Evolutionary conservation across 2,797 vertebrate genomes (phyloP).

Genomic region (Lacerta bilineata): DNA sequence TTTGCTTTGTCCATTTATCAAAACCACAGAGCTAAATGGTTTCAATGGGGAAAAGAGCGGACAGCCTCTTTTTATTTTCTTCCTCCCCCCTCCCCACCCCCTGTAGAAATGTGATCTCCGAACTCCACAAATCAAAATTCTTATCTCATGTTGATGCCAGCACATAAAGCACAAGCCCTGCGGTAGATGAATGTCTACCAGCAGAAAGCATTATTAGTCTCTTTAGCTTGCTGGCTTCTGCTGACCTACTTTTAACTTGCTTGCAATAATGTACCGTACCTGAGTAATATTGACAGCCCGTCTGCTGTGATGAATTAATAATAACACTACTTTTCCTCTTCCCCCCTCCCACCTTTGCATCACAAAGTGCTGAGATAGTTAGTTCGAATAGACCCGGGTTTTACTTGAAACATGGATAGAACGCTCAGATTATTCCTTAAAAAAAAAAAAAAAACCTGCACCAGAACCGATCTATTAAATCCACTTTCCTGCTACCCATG

Average conservation of each 20-base stretch:
- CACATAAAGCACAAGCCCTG: conserved; percentile 66
- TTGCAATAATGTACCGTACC: conserved; percentile 65
- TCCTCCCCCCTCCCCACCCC: conserved; percentile 25
- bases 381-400: conserved; percentile 66
- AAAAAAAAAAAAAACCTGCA: conserved; percentile 35
- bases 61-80: conserved; percentile 9
- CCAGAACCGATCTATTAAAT: conserved; percentile 1
- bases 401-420: conserved; percentile 54
- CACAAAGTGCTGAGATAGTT: conserved; percentile 59
- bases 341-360: background rate
- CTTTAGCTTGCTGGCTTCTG: conserved; percentile 63
- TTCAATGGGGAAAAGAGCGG: conserved; percentile 38
- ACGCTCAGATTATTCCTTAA: conserved; percentile 51
- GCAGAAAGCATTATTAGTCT: conserved; percentile 70
- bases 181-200: conserved; percentile 71
- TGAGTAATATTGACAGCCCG: conserved; percentile 69
- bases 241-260: conserved; percentile 75
- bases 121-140: conserved; percentile 75
- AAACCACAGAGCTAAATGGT: conserved; percentile 41
- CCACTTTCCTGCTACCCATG: background rate
- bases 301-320: conserved; percentile 66
- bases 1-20: background rate
- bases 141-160: conserved; percentile 72
- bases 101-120: conserved; percentile 61
- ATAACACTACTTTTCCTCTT: conserved; percentile 47